These are phyloP conservation scores for Artemia franciscana DNA, from an alignment of 1,140 invertebrate species.

Conservation along the genomic window DNA sequence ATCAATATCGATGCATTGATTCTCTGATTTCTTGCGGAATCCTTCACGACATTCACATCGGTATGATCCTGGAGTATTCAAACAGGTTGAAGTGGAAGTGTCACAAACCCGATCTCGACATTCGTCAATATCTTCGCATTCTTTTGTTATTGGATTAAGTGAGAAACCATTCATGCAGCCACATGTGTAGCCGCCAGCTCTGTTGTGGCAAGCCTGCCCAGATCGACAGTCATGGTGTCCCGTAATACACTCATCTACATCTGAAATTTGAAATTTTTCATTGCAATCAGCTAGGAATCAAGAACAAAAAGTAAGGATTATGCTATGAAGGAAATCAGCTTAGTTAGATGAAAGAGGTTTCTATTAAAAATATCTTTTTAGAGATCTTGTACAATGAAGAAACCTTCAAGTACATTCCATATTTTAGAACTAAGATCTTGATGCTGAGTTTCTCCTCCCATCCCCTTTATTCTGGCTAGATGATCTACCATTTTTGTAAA, in stretches of 20 bases:
- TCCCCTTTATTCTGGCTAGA: too few species aligned
- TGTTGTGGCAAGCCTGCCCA: constrained; percentile 47
- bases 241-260: constrained; percentile 22
- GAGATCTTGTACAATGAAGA: too few species aligned
- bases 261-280: constrained; percentile 11
- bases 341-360: constrained; percentile 2
- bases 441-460: too few species aligned
- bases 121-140: constrained; percentile 38
- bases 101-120: constrained; percentile 20
- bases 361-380: too few species aligned
- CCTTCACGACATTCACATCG: constrained; percentile 35
- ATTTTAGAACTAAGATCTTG: too few species aligned
- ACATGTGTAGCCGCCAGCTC: constrained; percentile 45
- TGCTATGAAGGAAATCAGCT: constrained; percentile 2
- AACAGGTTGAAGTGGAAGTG: constrained; percentile 23
- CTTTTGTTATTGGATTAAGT: constrained; percentile 17
- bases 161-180: constrained; percentile 40
- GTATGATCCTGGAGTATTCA: constrained; percentile 33
- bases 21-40: constrained; percentile 22
- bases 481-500: too few species aligned
- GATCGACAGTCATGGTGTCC: constrained; percentile 27
- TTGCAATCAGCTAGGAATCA: neutral
- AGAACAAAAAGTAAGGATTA: neutral
- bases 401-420: too few species aligned
- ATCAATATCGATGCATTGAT: constrained; percentile 22